Evolutionary conservation across 1,140 invertebrate genomes (phyloP).

Genomic region (Ylistrum balloti): DNA sequence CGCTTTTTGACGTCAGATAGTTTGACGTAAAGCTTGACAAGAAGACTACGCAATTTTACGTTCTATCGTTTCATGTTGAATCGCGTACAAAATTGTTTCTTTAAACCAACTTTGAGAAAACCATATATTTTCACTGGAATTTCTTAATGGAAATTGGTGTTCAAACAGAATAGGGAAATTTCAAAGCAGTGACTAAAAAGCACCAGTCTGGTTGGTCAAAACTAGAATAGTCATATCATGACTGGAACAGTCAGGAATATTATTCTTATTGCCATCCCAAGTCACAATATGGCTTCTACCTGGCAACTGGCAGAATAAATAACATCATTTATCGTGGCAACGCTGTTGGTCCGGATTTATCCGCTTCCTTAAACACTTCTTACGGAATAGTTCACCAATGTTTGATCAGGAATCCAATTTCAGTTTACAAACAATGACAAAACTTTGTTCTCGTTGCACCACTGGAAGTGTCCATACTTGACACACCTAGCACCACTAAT

Average conservation of each 20-base stretch:
- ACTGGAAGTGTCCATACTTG: neutral
- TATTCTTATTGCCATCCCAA: neutral
- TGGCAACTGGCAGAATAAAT: neutral
- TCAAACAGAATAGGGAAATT: too few relatives aligned
- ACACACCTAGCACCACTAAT: constrained; percentile 14
- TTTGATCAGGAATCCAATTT: neutral
- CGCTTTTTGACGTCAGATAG: too few relatives aligned
- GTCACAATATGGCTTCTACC: neutral
- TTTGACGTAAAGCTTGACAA: too few relatives aligned
- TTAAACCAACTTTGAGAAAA: too few relatives aligned
- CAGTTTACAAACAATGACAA: neutral
- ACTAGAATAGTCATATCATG: too few relatives aligned
- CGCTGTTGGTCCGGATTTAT: neutral
- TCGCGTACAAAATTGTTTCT: too few relatives aligned
- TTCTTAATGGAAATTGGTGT: too few relatives aligned
- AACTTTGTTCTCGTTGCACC: neutral
- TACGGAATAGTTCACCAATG: neutral
- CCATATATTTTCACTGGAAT: too few relatives aligned
- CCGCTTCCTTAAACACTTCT: neutral
- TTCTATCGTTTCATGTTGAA: too few relatives aligned
- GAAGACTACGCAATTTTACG: too few relatives aligned
- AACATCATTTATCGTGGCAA: neutral
- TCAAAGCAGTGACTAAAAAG: too few relatives aligned
- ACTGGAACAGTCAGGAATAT: neutral
- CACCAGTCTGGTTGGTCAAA: too few relatives aligned